These are phyloP conservation scores for Drosophila putrida DNA, from an alignment of 2,888 invertebrate genomes.

Conservation along the genomic window DNA sequence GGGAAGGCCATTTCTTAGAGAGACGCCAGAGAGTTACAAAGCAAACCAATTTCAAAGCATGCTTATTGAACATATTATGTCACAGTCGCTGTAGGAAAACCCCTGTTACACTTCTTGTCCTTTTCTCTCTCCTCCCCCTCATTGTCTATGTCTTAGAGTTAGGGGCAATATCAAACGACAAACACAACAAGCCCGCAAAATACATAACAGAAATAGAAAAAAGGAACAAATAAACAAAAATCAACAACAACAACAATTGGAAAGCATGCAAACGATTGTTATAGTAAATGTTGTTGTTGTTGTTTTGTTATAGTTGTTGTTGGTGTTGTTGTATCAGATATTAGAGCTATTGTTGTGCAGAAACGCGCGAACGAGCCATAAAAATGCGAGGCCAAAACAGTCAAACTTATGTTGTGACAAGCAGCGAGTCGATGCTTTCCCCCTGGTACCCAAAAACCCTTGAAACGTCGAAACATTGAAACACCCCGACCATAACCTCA, in stretches of 20 bases:
- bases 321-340: conserved; percentile 41
- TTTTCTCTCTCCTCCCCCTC: background rate
- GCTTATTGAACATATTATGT: conserved; percentile 78
- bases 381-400: conserved; percentile 77
- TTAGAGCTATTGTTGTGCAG: conserved; percentile 47
- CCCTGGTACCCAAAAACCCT: conserved; percentile 13
- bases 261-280: conserved; percentile 52
- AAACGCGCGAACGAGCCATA: conserved; percentile 73
- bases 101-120: background rate
- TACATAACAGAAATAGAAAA: conserved; percentile 28
- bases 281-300: conserved; percentile 32
- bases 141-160: conserved; percentile 14
- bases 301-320: conserved; percentile 15
- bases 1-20: background rate
- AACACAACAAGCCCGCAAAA: conserved; percentile 27
- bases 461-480: conserved; percentile 5
- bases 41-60: conserved; percentile 45
- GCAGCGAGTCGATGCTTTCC: conserved; percentile 31
- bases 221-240: conserved; percentile 67
- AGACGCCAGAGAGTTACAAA: conserved; percentile 1
- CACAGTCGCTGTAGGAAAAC: conserved; percentile 59
- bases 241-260: conserved; percentile 55
- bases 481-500: conserved; percentile 15
- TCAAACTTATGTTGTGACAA: conserved; percentile 76
- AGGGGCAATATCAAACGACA: conserved; percentile 42